Evolutionary conservation across 2,888 invertebrate species (phyloP).

Genomic region (Ganaspis brasiliensis): DNA sequence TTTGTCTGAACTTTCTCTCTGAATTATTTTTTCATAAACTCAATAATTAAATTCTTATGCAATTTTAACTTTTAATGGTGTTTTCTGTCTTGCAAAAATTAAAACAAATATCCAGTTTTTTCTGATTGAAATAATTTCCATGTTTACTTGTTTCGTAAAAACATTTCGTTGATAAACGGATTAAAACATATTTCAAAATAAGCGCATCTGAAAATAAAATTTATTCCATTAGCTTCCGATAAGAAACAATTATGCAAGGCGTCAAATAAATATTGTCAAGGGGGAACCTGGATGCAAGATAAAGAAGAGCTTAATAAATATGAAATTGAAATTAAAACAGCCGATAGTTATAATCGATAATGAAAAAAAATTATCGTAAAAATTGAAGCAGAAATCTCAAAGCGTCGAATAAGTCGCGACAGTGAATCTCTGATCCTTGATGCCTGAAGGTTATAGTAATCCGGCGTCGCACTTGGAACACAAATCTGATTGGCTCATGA

Average conservation of each 20-base stretch:
- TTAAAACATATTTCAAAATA: background rate
- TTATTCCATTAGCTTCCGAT: constrained; percentile 4
- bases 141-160: too few species aligned
- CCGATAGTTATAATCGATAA: constrained; percentile 11
- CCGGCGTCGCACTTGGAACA: constrained; percentile 75
- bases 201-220: background rate
- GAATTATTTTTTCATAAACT: background rate
- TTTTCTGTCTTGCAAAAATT: too few species aligned
- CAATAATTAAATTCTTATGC: background rate
- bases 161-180: background rate
- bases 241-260: constrained; percentile 22
- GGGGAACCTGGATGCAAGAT: constrained; percentile 28
- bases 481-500: constrained; percentile 81
- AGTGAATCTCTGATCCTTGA: constrained; percentile 68
- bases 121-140: too few species aligned
- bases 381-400: constrained; percentile 20
- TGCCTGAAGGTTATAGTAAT: constrained; percentile 70
- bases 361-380: constrained; percentile 8
- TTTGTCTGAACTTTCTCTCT: too few species aligned
- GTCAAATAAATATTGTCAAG: constrained; percentile 37
- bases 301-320: constrained; percentile 22
- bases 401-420: constrained; percentile 55
- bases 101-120: too few species aligned
- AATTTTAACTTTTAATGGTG: background rate
- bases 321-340: constrained; percentile 14